Percentiles rank a stretch among this genome's conserved stretches.
These are phyloP conservation scores for Tubulanus polymorphus DNA, from an alignment of 2,888 invertebrate species.

Conservation along the genomic window DNA sequence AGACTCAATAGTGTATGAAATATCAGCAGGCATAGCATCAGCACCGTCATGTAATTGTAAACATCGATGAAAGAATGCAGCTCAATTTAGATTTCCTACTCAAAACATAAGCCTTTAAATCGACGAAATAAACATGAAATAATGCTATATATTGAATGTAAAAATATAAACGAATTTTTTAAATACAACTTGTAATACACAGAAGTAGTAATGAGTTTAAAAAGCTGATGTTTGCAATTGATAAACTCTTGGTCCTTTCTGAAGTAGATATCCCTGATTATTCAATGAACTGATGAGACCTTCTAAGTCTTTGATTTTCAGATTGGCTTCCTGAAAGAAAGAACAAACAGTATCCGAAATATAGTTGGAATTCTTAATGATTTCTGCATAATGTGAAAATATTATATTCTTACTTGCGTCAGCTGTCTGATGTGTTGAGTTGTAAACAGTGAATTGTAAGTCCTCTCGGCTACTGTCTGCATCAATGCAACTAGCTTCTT, in stretches of 20 bases:
- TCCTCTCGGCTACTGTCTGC: constrained; percentile 63
- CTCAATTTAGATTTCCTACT: too few relatives aligned
- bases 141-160: too few relatives aligned
- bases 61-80: too few relatives aligned
- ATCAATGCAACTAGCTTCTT: constrained; percentile 70
- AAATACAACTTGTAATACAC: too few relatives aligned
- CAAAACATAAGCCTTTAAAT: too few relatives aligned
- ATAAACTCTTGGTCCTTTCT: constrained; percentile 72
- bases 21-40: too few relatives aligned
- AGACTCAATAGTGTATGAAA: too few relatives aligned
- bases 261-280: constrained; percentile 77
- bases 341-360: background rate
- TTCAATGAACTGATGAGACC: constrained; percentile 75
- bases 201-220: too few relatives aligned
- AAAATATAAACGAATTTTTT: too few relatives aligned
- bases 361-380: background rate
- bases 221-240: constrained; percentile 59
- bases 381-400: background rate
- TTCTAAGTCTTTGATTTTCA: constrained; percentile 64
- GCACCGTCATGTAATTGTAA: too few relatives aligned
- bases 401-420: constrained; percentile 51
- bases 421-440: constrained; percentile 72
- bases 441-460: constrained; percentile 70
- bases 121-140: too few relatives aligned
- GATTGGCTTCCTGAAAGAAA: constrained; percentile 57